A percentile compares a stretch with the other conserved stretches of the same genome.
These are phyloP conservation scores for Lithophane socia DNA, from an alignment of 2,888 invertebrate genomes.

Conservation along the genomic window DNA sequence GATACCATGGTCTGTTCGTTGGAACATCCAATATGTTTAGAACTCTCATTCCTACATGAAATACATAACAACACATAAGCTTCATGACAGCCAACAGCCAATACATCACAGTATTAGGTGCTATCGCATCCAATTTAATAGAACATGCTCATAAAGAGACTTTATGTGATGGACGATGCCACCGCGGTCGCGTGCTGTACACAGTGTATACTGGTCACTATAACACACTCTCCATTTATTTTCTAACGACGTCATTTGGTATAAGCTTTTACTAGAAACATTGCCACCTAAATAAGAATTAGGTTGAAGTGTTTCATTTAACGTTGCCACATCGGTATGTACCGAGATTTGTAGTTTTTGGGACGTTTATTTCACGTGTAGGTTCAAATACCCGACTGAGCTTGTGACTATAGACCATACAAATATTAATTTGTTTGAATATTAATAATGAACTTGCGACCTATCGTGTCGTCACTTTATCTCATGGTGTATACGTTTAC, in stretches of 20 bases:
- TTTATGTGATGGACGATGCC: constrained; percentile 27
- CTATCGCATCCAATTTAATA: constrained; percentile 42
- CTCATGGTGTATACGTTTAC: not conserved
- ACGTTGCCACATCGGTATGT: not conserved
- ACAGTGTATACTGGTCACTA: not conserved
- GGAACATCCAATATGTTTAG: not conserved
- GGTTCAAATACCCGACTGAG: not conserved
- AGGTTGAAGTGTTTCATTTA: not conserved
- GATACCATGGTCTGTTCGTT: not conserved
- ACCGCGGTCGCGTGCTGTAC: not conserved
- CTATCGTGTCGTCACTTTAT: not conserved
- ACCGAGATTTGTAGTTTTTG: not conserved
- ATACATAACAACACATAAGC: constrained; percentile 4
- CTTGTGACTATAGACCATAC: not conserved
- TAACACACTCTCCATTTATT: constrained; percentile 25
- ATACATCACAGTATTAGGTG: constrained; percentile 26
- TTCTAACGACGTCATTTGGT: constrained; percentile 27
- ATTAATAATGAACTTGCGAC: not conserved
- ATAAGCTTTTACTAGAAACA: constrained; percentile 9
- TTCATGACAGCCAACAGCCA: constrained; percentile 6
- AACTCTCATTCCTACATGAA: not conserved
- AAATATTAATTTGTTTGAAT: not conserved
- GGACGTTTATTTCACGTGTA: not conserved
- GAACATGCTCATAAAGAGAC: constrained; percentile 48
- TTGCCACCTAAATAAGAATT: not conserved